Evolutionary conservation across 2,888 invertebrate genomes (phyloP).

Genomic region (Agrotis clavis): DNA sequence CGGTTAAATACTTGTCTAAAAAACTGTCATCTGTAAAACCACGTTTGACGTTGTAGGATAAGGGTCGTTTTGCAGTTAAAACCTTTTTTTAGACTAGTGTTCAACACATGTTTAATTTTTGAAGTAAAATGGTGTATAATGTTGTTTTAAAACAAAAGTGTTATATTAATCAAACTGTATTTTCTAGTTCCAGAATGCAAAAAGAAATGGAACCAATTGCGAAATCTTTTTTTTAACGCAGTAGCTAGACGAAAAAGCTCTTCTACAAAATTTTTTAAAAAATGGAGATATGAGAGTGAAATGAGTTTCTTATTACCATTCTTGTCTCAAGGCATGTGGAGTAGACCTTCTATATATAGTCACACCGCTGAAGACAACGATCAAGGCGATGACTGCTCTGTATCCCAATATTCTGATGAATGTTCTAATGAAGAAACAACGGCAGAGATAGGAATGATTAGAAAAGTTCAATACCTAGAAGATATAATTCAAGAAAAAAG

Average conservation of each 20-base stretch:
- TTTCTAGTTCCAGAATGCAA: slow-evolving; percentile 18
- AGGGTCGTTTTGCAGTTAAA: no score
- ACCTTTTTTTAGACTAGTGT: no score
- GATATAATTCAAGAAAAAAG: neutral
- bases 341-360: neutral
- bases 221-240: slow-evolving; percentile 6
- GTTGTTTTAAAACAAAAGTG: no score
- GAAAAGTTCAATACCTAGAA: neutral
- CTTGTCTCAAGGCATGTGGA: neutral
- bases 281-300: slow-evolving; percentile 9
- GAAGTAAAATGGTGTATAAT: no score
- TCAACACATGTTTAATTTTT: no score
- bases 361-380: neutral
- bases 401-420: neutral
- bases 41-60: no score
- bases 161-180: neutral
- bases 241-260: neutral
- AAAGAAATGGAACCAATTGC: slow-evolving; percentile 11
- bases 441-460: neutral
- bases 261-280: neutral
- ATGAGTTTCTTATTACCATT: slow-evolving; percentile 2
- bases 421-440: neutral
- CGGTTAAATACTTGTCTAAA: no score
- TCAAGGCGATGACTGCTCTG: neutral
- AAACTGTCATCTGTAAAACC: no score